Conservation (phyloP, 2,888 invertebrate genomes). For the Coremacera marginata region DNA sequence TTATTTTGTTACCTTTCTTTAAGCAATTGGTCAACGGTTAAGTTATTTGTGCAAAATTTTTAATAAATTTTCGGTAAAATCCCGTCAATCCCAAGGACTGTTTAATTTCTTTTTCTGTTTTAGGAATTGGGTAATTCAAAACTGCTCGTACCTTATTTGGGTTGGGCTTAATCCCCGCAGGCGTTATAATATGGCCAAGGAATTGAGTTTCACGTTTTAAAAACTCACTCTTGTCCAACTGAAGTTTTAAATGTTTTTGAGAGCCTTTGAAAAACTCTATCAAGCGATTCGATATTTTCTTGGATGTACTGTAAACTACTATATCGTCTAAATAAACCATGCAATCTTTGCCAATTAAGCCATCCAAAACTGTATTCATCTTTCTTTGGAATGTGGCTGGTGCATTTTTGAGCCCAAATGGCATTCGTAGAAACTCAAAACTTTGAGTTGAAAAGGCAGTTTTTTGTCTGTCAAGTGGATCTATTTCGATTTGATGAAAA, state of each 20-base stretch:
- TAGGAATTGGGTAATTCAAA: constrained; percentile 48
- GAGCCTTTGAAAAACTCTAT: constrained; percentile 49
- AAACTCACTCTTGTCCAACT: constrained; percentile 54
- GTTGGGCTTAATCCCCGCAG: constrained; percentile 55
- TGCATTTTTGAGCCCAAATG: too few species aligned
- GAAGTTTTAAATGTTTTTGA: constrained; percentile 49
- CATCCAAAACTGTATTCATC: constrained; percentile 51
- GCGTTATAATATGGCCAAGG: constrained; percentile 57
- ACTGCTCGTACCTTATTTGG: constrained; percentile 54
- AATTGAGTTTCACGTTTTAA: constrained; percentile 51
- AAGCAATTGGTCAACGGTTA: constrained; percentile 14
- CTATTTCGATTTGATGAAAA: constrained; percentile 43
- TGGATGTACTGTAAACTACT: constrained; percentile 51
- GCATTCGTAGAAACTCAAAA: too few species aligned
- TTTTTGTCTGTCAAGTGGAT: constrained; percentile 39
- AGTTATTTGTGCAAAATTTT: constrained; percentile 36
- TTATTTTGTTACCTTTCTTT: constrained; percentile 13
- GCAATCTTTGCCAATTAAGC: constrained; percentile 50
- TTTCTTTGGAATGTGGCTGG: constrained; percentile 45
- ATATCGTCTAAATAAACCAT: constrained; percentile 60
- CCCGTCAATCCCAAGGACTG: constrained; percentile 51
- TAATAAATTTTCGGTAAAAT: constrained; percentile 50
- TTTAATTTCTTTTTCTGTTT: constrained; percentile 53
- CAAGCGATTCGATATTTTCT: constrained; percentile 51
- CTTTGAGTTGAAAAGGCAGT: constrained; percentile 45